Conservation (phyloP, 2,113 vertebrate genomes). For the Grammomys surdaster region DNA sequence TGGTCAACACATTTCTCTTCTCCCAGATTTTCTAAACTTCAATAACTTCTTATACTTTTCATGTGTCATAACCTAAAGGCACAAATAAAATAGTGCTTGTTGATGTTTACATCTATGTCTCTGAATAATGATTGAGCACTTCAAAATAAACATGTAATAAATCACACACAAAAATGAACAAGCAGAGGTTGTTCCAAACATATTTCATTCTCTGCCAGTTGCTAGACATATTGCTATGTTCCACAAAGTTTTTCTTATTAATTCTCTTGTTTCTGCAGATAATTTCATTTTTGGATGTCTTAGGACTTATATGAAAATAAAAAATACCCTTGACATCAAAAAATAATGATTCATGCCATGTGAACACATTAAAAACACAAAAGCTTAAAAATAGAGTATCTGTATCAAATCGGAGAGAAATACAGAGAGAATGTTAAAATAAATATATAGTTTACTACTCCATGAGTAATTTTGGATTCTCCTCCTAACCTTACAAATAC, state of each 20-base stretch:
- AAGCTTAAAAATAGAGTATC: neutral
- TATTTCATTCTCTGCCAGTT: neutral
- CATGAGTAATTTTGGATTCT: neutral
- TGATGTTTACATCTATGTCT: neutral
- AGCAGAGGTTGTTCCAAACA: neutral
- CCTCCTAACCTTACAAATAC: neutral
- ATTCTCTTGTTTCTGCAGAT: neutral
- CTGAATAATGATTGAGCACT: neutral
- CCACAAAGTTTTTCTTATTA: neutral
- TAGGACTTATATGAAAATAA: neutral
- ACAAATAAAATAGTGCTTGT: neutral
- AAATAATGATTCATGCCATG: neutral
- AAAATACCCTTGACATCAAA: neutral
- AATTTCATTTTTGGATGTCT: neutral
- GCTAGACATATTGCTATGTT: neutral
- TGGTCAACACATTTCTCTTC: neutral
- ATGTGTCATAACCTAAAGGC: neutral
- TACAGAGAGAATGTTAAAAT: neutral
- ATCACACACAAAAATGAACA: neutral
- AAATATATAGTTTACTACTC: neutral
- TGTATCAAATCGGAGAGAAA: neutral
- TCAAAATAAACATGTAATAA: neutral
- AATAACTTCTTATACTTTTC: neutral
- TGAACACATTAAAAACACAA: neutral
- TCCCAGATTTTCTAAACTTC: neutral